Evolutionary conservation across 35 echinoderm and acorn worm species (phyloP), one percentile per base, ranked within the genome.

Genomic region (Apostichopus japonicus): DNA sequence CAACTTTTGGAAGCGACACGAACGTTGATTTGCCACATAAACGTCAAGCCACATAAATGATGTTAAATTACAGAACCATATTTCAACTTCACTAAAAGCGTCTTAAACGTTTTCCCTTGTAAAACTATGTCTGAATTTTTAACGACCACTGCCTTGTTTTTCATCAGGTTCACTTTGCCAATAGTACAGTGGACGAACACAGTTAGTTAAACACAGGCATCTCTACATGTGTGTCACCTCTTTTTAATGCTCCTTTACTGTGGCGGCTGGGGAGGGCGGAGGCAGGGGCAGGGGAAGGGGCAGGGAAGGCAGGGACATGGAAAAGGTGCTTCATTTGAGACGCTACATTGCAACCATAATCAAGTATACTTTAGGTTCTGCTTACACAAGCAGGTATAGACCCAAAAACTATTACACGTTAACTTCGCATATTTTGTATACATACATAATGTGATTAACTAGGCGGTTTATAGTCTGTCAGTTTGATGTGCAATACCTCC

Each of bases 41-140:
- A 84, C 57, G 81, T 84, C 81, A 84, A 19, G 22, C 4, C 56
- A 84, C 55, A 84, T 80, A 84, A 84, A 84, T 84, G 81, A 58
- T 57, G 56, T 58, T 84, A 84, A 84, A 84, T 84, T 84, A 84
- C 33, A 57, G 54, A 58, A 58, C 56, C 10, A 57, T 84, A 84
- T 84, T 84, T 84, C 81, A 84, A 57, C 71, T 23, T 54, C 53
- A 23, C 55, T 54, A 54, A 80, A 83, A n/a, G 17, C 53, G 53
- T 57, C 53, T 57, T n/a, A 75, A 75, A 75, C 21, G 71, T 75
- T 75, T 19, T 19, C 7, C 8, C 71, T 75, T 75, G 71, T 23
- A 21, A 75, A 21, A 75, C 0, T 75, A 75, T 75, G 71, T 75
- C 71, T 21, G 16, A 75, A 75, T 23, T 75, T 44, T 75, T 21